Base-by-base conservation (phyloP, 1,140 invertebrate genomes). In the Saxidomus purpurata region DNA sequence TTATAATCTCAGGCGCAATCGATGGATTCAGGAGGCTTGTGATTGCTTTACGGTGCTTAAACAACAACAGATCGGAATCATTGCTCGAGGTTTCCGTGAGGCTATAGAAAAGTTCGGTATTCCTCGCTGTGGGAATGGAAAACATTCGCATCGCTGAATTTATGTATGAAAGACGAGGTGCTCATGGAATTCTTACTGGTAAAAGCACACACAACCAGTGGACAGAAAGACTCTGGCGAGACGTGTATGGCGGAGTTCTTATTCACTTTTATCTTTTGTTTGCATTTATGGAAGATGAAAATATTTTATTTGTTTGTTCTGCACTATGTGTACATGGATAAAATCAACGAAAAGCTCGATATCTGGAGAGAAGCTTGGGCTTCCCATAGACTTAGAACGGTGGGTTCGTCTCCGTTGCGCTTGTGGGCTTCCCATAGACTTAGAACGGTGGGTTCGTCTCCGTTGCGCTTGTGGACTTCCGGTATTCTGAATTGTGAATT, bases 241-340 rank as follows among this genome's bases (percentile, higher is more conserved):
- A 80, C 47, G 89, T 90, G 15, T 87, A 55, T 83, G 79, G 82
- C 38, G 67, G 71, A 25, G 89, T 92, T 28, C 31, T 86, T 43
- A 38, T 92, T 81, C 38, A 86, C 89, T 83, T 13, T 28, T 15
- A 83, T 43, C 8, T 85, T 17, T 38, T 89, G 4, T 92, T 91
- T 59, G 69, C 76, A 36, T 63, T 69, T 31, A 67, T 92, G 55
- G 91, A 92, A 71, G 89, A 91, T 40, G 17, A 49, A 38, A 67
- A 43, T 36, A 80, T 90, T 52, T 67, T 91, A 22, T 69, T 87
- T 49, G 36, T 71, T 15, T 52, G 84, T 76, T 40, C 89, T 87
- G 15, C 82, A 90, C 61, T 79, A 79, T 80, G 61, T 90, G 11
- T 86, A 49, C 59, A 79, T 79, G 71, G n/a, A 22, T 34, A 76